phyloP scores from a whole-genome alignment of 2,888 invertebrate genomes.

The Fragum fragum region DNA sequence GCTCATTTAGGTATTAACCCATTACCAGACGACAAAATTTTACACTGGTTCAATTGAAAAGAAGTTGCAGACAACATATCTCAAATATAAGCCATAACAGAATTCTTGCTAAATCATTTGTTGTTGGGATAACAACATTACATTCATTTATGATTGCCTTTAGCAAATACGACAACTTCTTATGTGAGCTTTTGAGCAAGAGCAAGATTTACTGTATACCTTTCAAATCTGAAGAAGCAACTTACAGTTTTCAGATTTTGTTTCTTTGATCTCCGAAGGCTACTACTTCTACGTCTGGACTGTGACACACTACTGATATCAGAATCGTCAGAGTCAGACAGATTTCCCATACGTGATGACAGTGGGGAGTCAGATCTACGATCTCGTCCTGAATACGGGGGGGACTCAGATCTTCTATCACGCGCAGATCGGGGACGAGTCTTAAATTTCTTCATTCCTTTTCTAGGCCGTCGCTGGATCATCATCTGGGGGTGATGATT shows the following conservation, averaged over 20 bases:
- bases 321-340: constrained; percentile 66
- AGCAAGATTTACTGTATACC: too few relatives aligned
- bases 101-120: too few relatives aligned
- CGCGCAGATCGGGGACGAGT: constrained; percentile 53
- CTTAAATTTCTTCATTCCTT: constrained; percentile 74
- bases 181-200: too few relatives aligned
- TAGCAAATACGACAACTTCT: too few relatives aligned
- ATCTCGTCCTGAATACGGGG: constrained; percentile 21
- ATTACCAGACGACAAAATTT: too few relatives aligned
- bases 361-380: constrained; percentile 22
- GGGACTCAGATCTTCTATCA: constrained; percentile 33
- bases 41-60: too few relatives aligned
- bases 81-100: too few relatives aligned
- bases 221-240: background rate
- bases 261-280: constrained; percentile 50
- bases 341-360: constrained; percentile 57
- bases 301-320: constrained; percentile 68
- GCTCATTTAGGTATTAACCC: too few relatives aligned
- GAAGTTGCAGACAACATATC: too few relatives aligned
- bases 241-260: constrained; percentile 73
- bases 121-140: too few relatives aligned
- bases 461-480: constrained; percentile 81
- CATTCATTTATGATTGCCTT: too few relatives aligned
- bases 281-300: constrained; percentile 57
- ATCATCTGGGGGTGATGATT: constrained; percentile 78